Evolutionary conservation across 1,140 invertebrate genomes (phyloP), one percentile per base, ranked within the genome.

Genomic region (Cyclina sinensis): DNA sequence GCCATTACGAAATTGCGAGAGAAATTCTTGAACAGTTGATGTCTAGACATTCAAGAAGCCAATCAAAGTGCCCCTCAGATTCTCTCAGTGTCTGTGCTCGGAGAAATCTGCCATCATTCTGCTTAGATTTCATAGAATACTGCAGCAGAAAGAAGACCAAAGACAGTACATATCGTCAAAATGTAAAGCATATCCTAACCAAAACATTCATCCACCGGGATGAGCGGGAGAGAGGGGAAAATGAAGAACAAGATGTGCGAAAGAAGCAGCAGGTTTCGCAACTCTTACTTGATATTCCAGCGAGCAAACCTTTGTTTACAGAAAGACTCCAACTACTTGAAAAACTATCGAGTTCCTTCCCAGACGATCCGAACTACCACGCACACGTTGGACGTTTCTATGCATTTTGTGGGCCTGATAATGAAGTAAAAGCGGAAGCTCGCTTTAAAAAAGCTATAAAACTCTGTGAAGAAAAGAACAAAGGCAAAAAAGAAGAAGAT

Each of bases 11-110:
- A 24, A 74, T 91, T 16, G 91, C 89, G 9, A 86, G 89, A 74
- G 89, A 87, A 80, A 93, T 92, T 21, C 73, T 93, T 2, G 91
- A 93, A 37, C 90, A 91, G 32, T 65, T 92, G 39, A 62, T 92
- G 43, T 46, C 70, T 57, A 35, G 78, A 51, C 14, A 86, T 62
- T 39, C 51, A 12, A 78, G 16, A 11, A 30, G 43, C 51, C 46
- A 48, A 37, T 46, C 59, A 0, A 32, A 59, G 24, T 7, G 30
- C 35, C 0, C n/a, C 1, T n/a, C 51, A 39, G 43, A 70, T 39
- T 30, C 73, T 16, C 68, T 91, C 0, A 80, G 85, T 68, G 16
- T 3, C 12, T n/a, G 37, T 30, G 91, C 90, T 14, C 73, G 78
- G 16, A 46, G 65, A 30, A 88, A 90, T 39, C 70, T 90, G n/a